Evolutionary conservation across 2,797 vertebrate genomes (phyloP), one percentile per base, ranked within the genome.

Genomic region (Dipus sagitta): DNA sequence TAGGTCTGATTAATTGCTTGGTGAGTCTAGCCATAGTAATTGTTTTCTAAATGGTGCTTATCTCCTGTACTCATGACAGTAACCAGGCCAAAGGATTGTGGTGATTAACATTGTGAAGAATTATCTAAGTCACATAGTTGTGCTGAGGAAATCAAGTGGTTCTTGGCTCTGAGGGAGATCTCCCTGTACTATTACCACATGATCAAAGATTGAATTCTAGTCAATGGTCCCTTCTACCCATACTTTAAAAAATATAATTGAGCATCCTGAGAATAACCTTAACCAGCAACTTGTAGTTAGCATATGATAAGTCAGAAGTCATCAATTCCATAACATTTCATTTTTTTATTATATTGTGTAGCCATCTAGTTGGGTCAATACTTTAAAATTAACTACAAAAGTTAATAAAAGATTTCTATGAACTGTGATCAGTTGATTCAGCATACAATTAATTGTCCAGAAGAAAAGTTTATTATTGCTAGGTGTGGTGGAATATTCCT

Each of bases 381-480:
- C 76, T 83, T 91, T 80, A 88, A 38, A 82, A 75, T 42, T 67
- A 91, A 96, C 89, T 32, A 26, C 42, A 76, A 88, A 90, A 68
- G 24, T n/a, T 71, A 75, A 87, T 83, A 67, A 92, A 88, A 65
- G 4, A 92, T n/a, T 38, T 92, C 24, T 84, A 0, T 86, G 72
- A 86, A 87, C 21, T 79, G 2, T 38, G 0, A 0, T 87, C 65
- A 64, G 28, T 68, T 13, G 11, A 68, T 71, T 80, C 78, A 82
- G 32, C 32, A 71, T 32, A 12, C 15, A 52, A 67, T 82, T 17
- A 93, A 79, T 47, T 38, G 6, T 42, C 20, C 20, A 80, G 28
- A 47, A 6, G 42, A 47, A 47, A 47, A 47, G 42, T 47, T 47
- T 47, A 9, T 47, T 47, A 47, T 47, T 47, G 6, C 42, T 47